Evolutionary conservation across 1,140 invertebrate genomes (phyloP), one percentile per base, ranked within the genome.

Genomic region (Sycophila sp.): DNA sequence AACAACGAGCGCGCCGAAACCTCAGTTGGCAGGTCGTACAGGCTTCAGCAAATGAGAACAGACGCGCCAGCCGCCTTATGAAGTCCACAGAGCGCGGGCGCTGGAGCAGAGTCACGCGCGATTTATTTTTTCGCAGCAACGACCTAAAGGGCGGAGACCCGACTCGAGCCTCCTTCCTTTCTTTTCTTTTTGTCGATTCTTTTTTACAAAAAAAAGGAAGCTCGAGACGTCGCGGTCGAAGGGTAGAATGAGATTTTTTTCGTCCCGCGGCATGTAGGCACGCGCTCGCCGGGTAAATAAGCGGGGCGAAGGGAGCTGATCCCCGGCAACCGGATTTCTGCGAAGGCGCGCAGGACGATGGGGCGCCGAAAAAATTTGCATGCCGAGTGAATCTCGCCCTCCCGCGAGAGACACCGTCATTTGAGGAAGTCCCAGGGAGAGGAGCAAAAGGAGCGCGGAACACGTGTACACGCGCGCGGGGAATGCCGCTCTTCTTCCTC

Each of bases 291-390:
- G 24, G 24, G 24, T 22, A 22, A 47, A 47, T 47, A 38, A 30
- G 34, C 34, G 28, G 11, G 24, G 32, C 19, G 15, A 19, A 49
- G 32, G 8, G 30, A 19, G 19, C 26, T n/a, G n/a, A 6, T 36
- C 53, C 40, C 42, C 67, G 30, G 60, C 62, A 62, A 69, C 34
- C 34, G 68, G 30, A 62, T 69, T 69, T 69, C 68, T 32, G 17
- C 15, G 68, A 69, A 69, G 45, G 55, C 13, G 30, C 19, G 17
- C 38, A 24, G 19, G 34, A 11, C 11, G 36, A 53, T 10, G 42
- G 49, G 26, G 36, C 63, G 51, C 47, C 47, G 36, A 32, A 67
- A 68, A 69, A 60, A 69, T 70, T 70, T 70, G 60, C 68, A 70
- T 70, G 68, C 49, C 28, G 19, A 66, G 64, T 19, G 30, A 63